Conservation (phyloP, 2,888 invertebrate genomes). For the Drosophila trichaetosa region DNA sequence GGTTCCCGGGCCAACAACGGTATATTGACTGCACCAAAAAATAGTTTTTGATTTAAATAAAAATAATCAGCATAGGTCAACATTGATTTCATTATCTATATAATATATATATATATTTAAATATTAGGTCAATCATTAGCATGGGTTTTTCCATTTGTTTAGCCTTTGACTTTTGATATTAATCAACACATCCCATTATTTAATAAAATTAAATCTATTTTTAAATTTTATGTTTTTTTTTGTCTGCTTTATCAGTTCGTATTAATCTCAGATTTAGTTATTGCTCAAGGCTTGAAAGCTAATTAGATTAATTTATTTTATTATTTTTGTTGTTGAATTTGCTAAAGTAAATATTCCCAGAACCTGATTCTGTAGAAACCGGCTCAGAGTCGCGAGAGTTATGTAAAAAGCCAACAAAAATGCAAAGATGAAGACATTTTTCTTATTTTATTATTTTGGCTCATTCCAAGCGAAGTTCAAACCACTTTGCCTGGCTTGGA, state of each 20-base stretch:
- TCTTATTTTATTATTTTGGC: slow-evolving; percentile 10
- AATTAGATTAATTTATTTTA: not conserved
- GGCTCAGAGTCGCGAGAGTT: slow-evolving; percentile 32
- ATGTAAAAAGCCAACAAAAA: slow-evolving; percentile 32
- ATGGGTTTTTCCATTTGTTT: slow-evolving; percentile 6
- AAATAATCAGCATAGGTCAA: slow-evolving; percentile 32
- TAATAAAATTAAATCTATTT: not conserved
- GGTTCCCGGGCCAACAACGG: slow-evolving; percentile 92
- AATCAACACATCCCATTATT: slow-evolving; percentile 20
- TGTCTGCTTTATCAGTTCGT: slow-evolving; percentile 18
- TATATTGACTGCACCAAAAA: slow-evolving; percentile 86
- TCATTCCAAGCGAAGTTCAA: slow-evolving; percentile 17
- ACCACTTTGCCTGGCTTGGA: slow-evolving; percentile 8
- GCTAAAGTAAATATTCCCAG: slow-evolving; percentile 47
- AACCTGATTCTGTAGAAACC: slow-evolving; percentile 66
- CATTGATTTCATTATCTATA: slow-evolving; percentile 20
- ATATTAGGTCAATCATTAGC: slow-evolving; percentile 31
- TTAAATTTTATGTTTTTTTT: not conserved
- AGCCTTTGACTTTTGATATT: slow-evolving; percentile 5
- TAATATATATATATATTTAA: not conserved
- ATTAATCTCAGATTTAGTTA: not conserved
- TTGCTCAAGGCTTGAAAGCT: not conserved
- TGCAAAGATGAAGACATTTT: slow-evolving; percentile 8
- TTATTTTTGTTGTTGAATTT: slow-evolving; percentile 19
- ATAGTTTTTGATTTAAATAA: slow-evolving; percentile 9